Base-by-base conservation (phyloP, 2,113 vertebrate species). In the Sylvilagus bachmani region DNA sequence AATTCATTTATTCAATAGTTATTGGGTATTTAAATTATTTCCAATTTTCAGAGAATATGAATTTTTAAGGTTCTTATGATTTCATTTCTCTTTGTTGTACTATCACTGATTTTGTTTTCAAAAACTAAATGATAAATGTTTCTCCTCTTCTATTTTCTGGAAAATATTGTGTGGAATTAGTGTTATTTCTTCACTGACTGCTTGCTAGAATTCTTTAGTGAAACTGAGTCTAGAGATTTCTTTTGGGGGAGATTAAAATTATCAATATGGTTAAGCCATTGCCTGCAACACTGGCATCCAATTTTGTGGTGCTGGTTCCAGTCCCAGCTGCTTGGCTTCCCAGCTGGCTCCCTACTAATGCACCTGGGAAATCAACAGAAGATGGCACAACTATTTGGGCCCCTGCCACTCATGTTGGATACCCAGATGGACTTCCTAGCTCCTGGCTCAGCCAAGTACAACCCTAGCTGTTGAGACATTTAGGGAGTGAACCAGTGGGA, bases 121-220 rank as follows among this genome's bases (percentile, higher is more conserved):
- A 33, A 73, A 19, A 82, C 61, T 73, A 33, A 64, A 62, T 49
- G 58, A 24, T 22, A 61, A 73, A 10, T 90, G 29, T 27, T 90
- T 31, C 24, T 77, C 69, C 61, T 75, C 36, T 31, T 80, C 19
- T 86, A 21, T 74, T 94, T 55, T 90, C 38, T 69, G 55, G 24
- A 67, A 92, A 25, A 77, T 79, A 55, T 19, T 31, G 5, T 67
- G 4, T 38, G 55, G n/a, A 55, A 24, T 91, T 61, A 44, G 27
- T 58, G 1, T 78, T 83, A 75, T 33, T 67, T 92, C 58, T 73
- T 79, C 61, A 89, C 85, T 92, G 67, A 89, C 73, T 81, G 27
- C 29, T 84, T 80, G 51, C 22, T 69, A 70, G 19, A 75, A 92
- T 75, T 91, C 29, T 44, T 66, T 29, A 61, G 16, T 69, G 51